Evolutionary conservation across 2,888 invertebrate genomes (phyloP), one percentile per base, ranked within the genome.

Genomic region (Hirudinaria manillensis): DNA sequence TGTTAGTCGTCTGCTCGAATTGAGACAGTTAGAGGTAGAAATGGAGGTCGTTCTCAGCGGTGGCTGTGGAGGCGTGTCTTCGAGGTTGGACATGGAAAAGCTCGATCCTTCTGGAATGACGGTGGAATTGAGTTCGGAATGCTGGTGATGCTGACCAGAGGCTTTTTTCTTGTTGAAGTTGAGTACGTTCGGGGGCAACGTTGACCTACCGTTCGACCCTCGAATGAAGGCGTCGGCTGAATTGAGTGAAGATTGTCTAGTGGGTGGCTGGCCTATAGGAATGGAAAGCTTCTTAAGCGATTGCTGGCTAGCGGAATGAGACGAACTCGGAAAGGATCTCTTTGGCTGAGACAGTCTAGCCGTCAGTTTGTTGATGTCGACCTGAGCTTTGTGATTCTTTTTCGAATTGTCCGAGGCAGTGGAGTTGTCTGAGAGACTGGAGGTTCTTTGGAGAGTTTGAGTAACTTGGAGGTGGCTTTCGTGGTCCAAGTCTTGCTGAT

Each of bases 111-210:
- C 24, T n/a, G 34, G 32, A 55, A 29, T 55, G 27, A 19, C 53
- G 53, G 7, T 51, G 34, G 24, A 13, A 4, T 29, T 72, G 2
- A 2, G 24, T 51, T 29, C 55, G 32, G 1, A 27, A 16, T 24
- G 53, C 4, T n/a, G 29, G 2, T 55, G 29, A 7, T 24, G n/a
- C 34, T 72, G 72, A 32, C 76, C 76, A 4, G 78, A 75, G 2
- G 78, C 78, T 24, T 68, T 70, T 13, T 72, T 72, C 70, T 78
- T 79, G 45, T 78, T 77, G 53, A 75, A 51, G 24, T 72, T 61
- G 21, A 77, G 71, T n/a, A 78, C 76, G 2, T 80, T 76, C 3
- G 80, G 78, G 10, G 80, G 80, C 77, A 80, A 77, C 6, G 80
- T 80, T 34, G 77, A 72, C 24, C 80, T 65, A 2, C 55, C 65